A percentile compares a stretch with the other conserved stretches of the same genome.
Evolutionary conservation across 2,113 vertebrate genomes (phyloP).

Genomic region (Chionomys nivalis): DNA sequence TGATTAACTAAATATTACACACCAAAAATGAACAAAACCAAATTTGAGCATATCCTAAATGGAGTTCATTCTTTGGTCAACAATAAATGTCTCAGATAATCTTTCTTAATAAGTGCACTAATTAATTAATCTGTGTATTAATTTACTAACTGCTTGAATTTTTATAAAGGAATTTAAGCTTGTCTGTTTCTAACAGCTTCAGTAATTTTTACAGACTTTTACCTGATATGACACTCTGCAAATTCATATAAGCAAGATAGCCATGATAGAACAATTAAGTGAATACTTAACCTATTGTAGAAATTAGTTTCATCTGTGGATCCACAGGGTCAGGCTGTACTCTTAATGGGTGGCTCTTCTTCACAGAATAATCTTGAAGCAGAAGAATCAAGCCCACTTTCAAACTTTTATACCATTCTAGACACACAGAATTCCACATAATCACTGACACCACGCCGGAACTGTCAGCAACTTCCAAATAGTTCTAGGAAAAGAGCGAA

Average conservation of each 20-base stretch:
- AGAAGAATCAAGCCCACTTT: constrained; percentile 91
- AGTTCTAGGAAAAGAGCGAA: constrained; percentile 85
- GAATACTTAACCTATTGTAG: constrained; percentile 90
- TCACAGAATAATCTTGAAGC: constrained; percentile 91
- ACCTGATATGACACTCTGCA: neutral
- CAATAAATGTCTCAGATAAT: constrained; percentile 27
- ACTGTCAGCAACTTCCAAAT: constrained; percentile 95
- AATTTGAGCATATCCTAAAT: neutral
- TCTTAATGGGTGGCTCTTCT: constrained; percentile 89
- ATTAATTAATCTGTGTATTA: no score
- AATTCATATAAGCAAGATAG: constrained; percentile 53
- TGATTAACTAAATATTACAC: constrained; percentile 30
- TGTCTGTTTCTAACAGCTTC: no score
- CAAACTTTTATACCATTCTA: constrained; percentile 93
- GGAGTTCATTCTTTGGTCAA: constrained; percentile 5
- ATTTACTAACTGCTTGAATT: no score
- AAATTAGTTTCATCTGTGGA: constrained; percentile 88
- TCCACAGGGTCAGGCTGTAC: constrained; percentile 89
- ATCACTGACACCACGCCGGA: constrained; percentile 93
- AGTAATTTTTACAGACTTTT: neutral
- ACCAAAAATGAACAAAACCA: constrained; percentile 32
- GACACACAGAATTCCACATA: constrained; percentile 94
- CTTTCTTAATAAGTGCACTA: neutral
- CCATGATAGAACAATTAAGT: constrained; percentile 56
- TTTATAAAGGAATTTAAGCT: no score